Evolutionary conservation across 2,888 invertebrate species (phyloP).

Genomic region (Drosophila diplacantha): DNA sequence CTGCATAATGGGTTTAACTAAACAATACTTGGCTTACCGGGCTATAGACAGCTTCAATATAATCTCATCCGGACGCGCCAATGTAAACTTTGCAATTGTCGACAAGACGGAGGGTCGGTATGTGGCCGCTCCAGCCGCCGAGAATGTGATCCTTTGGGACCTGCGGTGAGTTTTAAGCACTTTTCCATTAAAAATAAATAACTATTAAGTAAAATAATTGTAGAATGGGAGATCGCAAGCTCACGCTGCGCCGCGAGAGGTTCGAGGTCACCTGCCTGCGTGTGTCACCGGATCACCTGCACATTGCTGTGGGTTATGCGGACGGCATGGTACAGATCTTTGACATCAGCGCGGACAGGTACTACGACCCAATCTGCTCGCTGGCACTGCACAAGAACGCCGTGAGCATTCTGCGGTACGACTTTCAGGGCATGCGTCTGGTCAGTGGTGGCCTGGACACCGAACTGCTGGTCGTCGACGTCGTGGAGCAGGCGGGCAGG

Average conservation of each 20-base stretch:
- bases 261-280: conserved; percentile 87
- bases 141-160: conserved; percentile 97
- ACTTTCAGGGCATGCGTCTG: conserved; percentile 88
- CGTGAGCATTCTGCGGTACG: conserved; percentile 90
- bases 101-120: conserved; percentile 88
- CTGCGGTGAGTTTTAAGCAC: conserved; percentile 82
- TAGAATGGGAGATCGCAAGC: conserved; percentile 81
- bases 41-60: conserved; percentile 92
- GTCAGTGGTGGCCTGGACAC: conserved; percentile 94
- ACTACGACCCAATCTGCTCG: conserved; percentile 81
- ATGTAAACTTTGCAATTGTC: conserved; percentile 87
- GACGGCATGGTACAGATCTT: conserved; percentile 93
- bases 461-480: conserved; percentile 96
- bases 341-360: conserved; percentile 84
- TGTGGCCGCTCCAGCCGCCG: conserved; percentile 94
- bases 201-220: conserved; percentile 5
- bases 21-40: conserved; percentile 94
- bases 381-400: conserved; percentile 89
- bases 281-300: conserved; percentile 85
- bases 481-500: conserved; percentile 93
- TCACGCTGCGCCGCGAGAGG: conserved; percentile 88
- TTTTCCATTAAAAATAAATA: neutral
- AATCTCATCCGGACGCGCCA: conserved; percentile 88
- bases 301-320: conserved; percentile 93
- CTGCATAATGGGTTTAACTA: conserved; percentile 88